Evolutionary conservation across 2,888 invertebrate genomes (phyloP).

Genomic region (Alloscopus bannaensis): DNA sequence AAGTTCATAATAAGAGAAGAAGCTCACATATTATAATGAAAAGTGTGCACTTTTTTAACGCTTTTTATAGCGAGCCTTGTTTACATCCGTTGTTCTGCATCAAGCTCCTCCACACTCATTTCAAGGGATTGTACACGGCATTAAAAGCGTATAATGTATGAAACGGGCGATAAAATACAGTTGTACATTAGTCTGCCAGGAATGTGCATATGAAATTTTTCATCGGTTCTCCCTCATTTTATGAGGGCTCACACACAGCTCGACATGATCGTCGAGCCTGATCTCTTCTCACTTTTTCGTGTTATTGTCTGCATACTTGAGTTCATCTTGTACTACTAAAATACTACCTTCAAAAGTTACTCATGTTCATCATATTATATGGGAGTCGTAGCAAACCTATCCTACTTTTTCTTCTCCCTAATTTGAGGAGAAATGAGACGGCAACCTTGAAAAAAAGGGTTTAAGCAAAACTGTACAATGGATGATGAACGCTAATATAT

Average conservation of each 20-base stretch:
- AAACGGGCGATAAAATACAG: slow-evolving; percentile 15
- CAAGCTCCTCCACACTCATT: background rate
- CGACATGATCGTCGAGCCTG: background rate
- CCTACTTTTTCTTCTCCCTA: slow-evolving; percentile 36
- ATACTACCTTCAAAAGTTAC: slow-evolving; percentile 30
- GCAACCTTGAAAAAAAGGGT: slow-evolving; percentile 25
- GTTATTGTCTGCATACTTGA: slow-evolving; percentile 13
- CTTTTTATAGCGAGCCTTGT: slow-evolving; percentile 23
- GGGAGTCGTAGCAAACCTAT: no score
- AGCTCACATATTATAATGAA: background rate
- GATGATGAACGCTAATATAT: background rate
- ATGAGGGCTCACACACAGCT: no score
- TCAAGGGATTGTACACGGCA: no score
- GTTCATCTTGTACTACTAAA: slow-evolving; percentile 30
- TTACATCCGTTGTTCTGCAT: slow-evolving; percentile 23
- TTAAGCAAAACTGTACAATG: no score
- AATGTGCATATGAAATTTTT: no score
- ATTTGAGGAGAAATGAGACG: slow-evolving; percentile 16
- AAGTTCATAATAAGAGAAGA: background rate
- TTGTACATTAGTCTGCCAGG: background rate
- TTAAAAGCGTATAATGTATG: background rate
- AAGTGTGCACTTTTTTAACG: slow-evolving; percentile 29
- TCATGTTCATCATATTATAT: slow-evolving; percentile 16
- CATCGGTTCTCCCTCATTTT: no score
- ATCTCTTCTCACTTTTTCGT: background rate